phyloP scores from a whole-genome alignment of 2,797 vertebrate genomes.

The Enteromius afrohamiltoni region DNA sequence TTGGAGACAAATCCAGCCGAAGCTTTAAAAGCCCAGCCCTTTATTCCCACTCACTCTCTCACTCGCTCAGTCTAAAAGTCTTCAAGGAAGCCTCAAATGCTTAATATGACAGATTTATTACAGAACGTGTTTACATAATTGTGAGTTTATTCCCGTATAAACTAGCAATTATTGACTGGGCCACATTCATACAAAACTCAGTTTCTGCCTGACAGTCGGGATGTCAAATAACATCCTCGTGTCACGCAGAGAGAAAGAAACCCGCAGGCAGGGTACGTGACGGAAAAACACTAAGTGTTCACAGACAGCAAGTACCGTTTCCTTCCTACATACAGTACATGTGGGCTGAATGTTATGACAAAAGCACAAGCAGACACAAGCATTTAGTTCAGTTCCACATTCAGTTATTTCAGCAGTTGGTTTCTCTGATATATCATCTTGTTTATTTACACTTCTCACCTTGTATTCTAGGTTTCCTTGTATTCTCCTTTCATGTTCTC shows the following conservation, averaged over 20 bases:
- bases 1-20: constrained; percentile 78
- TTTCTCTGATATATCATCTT: neutral
- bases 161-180: neutral
- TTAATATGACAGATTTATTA: constrained; percentile 25
- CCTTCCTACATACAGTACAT: neutral
- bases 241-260: constrained; percentile 6
- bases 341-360: neutral
- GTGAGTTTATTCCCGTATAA: constrained; percentile 13
- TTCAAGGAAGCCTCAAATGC: constrained; percentile 17
- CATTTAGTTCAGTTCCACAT: neutral
- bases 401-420: neutral
- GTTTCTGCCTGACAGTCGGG: neutral
- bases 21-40: constrained; percentile 77
- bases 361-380: neutral
- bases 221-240: constrained; percentile 9
- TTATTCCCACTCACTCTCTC: constrained; percentile 50
- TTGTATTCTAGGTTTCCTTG: neutral
- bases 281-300: constrained; percentile 6
- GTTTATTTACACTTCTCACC: neutral
- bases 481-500: neutral
- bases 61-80: constrained; percentile 7
- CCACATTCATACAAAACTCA: neutral
- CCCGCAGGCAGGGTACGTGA: constrained; percentile 4
- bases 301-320: neutral
- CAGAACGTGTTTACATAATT: constrained; percentile 6